A percentile compares a stretch with the other conserved stretches of the same genome.
Conservation (phyloP, 1,140 invertebrate species). For the Ditylenchus dipsaci region DNA sequence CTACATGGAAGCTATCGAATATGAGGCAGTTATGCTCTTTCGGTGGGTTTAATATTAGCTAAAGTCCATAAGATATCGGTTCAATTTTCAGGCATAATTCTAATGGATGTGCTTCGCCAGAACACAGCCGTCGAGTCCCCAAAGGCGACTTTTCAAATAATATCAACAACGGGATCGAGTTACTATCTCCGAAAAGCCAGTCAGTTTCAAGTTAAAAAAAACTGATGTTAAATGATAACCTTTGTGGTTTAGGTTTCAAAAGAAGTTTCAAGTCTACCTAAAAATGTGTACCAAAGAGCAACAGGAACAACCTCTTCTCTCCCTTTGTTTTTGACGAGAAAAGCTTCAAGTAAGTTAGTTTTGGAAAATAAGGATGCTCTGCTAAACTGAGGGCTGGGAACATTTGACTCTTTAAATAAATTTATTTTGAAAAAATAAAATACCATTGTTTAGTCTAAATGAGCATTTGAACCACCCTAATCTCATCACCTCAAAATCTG, state of each 20-base stretch:
- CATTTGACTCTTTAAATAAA: too few species aligned
- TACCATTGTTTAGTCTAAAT: neutral
- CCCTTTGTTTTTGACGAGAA: too few species aligned
- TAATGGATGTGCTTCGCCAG: neutral
- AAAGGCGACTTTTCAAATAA: neutral
- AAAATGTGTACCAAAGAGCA: too few species aligned
- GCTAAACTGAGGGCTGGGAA: too few species aligned
- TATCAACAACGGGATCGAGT: neutral
- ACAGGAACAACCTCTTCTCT: too few species aligned
- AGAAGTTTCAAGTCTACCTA: too few species aligned
- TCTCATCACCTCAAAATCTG: neutral
- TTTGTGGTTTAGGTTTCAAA: too few species aligned
- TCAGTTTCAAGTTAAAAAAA: neutral
- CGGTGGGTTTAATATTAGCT: neutral
- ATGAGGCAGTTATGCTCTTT: conserved; percentile 8
- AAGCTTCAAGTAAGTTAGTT: too few species aligned
- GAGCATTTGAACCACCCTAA: neutral
- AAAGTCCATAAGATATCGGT: neutral
- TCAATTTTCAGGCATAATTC: neutral
- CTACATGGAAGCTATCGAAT: conserved; percentile 7
- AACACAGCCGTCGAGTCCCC: neutral
- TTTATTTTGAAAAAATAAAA: too few species aligned
- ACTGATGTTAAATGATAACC: too few species aligned
- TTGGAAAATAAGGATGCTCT: too few species aligned
- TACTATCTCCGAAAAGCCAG: neutral